Percentiles rank a stretch among this genome's conserved stretches.
phyloP scores from a whole-genome alignment of 1,140 invertebrate species.

The Laupala kohalensis region DNA sequence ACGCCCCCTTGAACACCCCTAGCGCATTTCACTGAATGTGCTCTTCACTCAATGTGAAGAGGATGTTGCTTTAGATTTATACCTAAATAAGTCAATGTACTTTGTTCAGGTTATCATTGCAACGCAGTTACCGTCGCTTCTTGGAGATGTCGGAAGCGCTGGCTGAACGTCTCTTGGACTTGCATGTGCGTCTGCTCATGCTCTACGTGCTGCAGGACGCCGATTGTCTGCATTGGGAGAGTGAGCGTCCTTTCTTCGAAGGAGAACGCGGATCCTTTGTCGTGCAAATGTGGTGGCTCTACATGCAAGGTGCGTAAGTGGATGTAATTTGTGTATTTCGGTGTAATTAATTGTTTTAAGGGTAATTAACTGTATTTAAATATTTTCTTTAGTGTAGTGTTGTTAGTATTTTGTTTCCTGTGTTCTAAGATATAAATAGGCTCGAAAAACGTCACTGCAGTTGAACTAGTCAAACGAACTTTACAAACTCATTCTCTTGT shows the following conservation, averaged over 20 bases:
- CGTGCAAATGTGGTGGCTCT: slow-evolving; percentile 74
- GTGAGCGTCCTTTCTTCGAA: slow-evolving; percentile 43
- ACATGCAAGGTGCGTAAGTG: slow-evolving; percentile 54
- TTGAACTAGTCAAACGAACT: no score
- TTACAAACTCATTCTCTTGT: no score
- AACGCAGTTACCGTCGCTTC: slow-evolving; percentile 52
- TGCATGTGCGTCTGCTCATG: slow-evolving; percentile 57
- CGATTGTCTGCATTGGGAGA: slow-evolving; percentile 54
- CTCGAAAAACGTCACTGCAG: no score
- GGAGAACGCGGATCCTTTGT: slow-evolving; percentile 57
- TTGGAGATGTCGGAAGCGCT: slow-evolving; percentile 67
- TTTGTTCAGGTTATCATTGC: slow-evolving; percentile 17
- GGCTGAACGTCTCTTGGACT: slow-evolving; percentile 59
- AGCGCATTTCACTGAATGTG: no score
- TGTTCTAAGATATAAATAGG: no score
- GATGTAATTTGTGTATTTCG: no score
- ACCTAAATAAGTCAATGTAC: background rate
- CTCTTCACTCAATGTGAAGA: background rate
- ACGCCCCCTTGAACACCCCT: no score
- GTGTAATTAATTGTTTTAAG: no score
- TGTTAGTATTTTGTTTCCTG: no score
- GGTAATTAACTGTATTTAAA: no score
- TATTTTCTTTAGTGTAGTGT: no score
- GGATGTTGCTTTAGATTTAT: background rate
- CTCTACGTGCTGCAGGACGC: slow-evolving; percentile 67